Conservation (phyloP, 2,888 invertebrate species). For the Drosophila mercatorum region DNA sequence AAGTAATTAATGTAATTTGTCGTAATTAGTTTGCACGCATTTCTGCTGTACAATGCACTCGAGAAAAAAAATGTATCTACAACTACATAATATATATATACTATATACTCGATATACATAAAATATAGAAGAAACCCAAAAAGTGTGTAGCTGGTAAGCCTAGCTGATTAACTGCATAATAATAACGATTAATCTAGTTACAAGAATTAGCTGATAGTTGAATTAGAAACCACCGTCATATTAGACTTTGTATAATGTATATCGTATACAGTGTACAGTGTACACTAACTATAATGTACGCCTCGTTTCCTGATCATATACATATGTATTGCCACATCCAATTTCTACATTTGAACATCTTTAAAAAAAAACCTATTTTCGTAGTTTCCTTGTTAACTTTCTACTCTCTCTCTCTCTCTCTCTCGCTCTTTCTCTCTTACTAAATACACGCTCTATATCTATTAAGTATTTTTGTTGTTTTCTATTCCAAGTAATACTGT, state of each 20-base stretch:
- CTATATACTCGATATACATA: conserved; percentile 10
- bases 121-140: conserved; percentile 1
- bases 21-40: conserved; percentile 66
- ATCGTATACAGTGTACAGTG: conserved; percentile 20
- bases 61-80: conserved; percentile 25
- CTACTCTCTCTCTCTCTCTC: neutral
- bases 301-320: conserved; percentile 44
- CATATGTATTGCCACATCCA: conserved; percentile 47
- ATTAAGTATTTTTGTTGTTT: neutral
- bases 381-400: neutral
- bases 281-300: conserved; percentile 46
- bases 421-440: neutral
- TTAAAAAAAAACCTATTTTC: neutral
- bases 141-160: conserved; percentile 31
- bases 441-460: conserved; percentile 14
- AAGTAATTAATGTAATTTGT: conserved; percentile 40
- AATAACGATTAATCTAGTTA: conserved; percentile 27
- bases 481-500: conserved; percentile 4
- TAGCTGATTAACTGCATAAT: conserved; percentile 27
- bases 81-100: conserved; percentile 1
- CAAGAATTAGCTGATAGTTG: conserved; percentile 67
- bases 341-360: conserved; percentile 26
- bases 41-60: conserved; percentile 66
- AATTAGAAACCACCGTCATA: conserved; percentile 79
- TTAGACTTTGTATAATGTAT: conserved; percentile 74